Percentiles rank a stretch among this genome's conserved stretches.
Evolutionary conservation across 2,113 vertebrate genomes (phyloP).

Genomic region (Natator depressus): DNA sequence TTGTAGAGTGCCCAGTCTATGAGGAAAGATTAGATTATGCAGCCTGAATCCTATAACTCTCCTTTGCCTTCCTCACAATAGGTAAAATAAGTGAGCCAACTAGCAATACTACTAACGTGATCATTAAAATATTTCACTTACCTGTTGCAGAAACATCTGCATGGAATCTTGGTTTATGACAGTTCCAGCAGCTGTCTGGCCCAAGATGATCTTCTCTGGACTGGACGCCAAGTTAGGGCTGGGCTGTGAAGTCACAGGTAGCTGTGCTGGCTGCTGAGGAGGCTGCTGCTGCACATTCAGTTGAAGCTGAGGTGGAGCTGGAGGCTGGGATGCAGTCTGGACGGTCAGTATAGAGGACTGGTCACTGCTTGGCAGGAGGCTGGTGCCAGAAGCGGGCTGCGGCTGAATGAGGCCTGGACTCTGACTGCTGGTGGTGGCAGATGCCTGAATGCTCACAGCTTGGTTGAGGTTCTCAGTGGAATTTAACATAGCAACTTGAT

Average conservation of each 20-base stretch:
- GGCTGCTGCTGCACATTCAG: slow-evolving; percentile 59
- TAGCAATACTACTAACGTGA: fast-evolving
- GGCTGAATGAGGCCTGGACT: slow-evolving; percentile 73
- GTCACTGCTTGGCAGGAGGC: slow-evolving; percentile 68
- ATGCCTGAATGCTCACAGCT: slow-evolving; percentile 83
- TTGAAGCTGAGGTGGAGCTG: slow-evolving; percentile 65
- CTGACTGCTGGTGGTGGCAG: slow-evolving; percentile 72
- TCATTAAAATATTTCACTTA: slow-evolving; percentile 49
- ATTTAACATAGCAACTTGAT: slow-evolving; percentile 90
- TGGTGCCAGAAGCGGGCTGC: slow-evolving; percentile 66
- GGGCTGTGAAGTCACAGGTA: slow-evolving; percentile 80
- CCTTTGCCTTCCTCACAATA: fast-evolving
- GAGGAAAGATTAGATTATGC: too few relatives aligned
- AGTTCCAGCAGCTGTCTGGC: slow-evolving; percentile 83
- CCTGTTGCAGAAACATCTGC: slow-evolving; percentile 97
- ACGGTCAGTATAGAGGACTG: slow-evolving; percentile 83
- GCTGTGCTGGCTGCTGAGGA: slow-evolving; percentile 56
- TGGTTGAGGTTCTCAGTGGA: slow-evolving; percentile 84
- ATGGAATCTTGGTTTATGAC: slow-evolving; percentile 92
- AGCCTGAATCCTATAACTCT: fast-evolving
- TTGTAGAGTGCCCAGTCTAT: fast-evolving
- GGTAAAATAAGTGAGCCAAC: neutral
- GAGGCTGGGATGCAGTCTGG: slow-evolving; percentile 73
- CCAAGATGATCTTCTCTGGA: slow-evolving; percentile 90
- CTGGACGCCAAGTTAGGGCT: slow-evolving; percentile 75